These are phyloP conservation scores for Guaruba guarouba DNA, from an alignment of 2,113 vertebrate genomes.

Conservation along the genomic window DNA sequence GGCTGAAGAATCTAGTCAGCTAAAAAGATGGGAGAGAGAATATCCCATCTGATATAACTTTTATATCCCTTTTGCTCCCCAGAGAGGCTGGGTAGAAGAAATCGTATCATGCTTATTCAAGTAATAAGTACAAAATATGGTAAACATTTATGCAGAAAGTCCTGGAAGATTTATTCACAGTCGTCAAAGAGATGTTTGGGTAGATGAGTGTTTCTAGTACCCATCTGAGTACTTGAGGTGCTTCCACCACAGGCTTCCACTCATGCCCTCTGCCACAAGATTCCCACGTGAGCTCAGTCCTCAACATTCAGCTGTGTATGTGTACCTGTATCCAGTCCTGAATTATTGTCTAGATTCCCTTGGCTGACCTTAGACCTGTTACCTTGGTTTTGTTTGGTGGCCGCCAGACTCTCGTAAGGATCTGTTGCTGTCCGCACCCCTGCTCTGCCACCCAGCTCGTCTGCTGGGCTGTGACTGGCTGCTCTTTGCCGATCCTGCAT, in stretches of 20 bases:
- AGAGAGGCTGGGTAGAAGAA: not conserved
- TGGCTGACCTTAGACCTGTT: not conserved
- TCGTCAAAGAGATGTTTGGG: not conserved
- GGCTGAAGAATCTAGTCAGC: not conserved
- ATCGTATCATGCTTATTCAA: not conserved
- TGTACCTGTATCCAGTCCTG: not conserved
- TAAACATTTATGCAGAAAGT: not conserved
- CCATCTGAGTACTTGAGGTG: not conserved
- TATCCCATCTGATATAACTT: not conserved
- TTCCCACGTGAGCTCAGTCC: rapidly evolving
- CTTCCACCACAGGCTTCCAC: not conserved
- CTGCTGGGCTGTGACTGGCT: not conserved
- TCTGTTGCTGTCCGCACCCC: not conserved
- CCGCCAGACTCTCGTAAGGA: rapidly evolving
- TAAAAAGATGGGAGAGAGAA: not conserved
- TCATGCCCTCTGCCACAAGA: not conserved
- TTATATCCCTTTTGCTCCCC: not conserved
- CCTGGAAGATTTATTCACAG: not conserved
- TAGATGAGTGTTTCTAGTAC: not conserved
- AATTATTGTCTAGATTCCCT: not conserved
- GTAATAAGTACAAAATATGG: not conserved
- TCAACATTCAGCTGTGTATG: not conserved
- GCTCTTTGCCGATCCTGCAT: too few species aligned
- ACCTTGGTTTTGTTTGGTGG: not conserved
- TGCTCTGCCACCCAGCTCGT: too few species aligned